Conservation (phyloP, 2,888 invertebrate species). For the Aphelenchoides bicaudatus region DNA sequence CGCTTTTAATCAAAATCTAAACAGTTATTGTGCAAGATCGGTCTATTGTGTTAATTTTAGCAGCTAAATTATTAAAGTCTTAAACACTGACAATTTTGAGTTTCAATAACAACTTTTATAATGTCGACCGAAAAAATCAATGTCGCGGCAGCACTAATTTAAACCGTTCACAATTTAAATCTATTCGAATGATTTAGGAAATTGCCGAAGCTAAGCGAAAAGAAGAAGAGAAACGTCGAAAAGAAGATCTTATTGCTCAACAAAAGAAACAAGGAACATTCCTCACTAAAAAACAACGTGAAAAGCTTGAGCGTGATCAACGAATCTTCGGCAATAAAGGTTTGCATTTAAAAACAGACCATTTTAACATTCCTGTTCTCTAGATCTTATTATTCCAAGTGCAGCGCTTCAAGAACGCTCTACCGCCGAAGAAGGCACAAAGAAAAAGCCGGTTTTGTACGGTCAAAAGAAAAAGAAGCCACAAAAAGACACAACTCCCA, state of each 20-base stretch:
- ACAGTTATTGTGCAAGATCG: no score
- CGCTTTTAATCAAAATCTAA: no score
- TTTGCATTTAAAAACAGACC: conserved; percentile 16
- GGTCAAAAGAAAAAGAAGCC: conserved; percentile 33
- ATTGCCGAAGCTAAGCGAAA: conserved; percentile 80
- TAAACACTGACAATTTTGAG: no score
- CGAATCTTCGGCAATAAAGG: conserved; percentile 30
- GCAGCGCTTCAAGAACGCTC: conserved; percentile 26
- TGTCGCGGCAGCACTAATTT: no score
- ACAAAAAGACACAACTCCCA: conserved; percentile 22
- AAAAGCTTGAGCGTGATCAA: conserved; percentile 78
- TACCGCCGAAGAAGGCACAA: conserved; percentile 23
- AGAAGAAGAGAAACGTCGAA: conserved; percentile 82
- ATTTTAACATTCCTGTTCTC: background rate
- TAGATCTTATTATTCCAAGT: conserved; percentile 35
- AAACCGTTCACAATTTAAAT: no score
- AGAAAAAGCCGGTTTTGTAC: conserved; percentile 40
- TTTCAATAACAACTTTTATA: no score
- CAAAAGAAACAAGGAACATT: conserved; percentile 93
- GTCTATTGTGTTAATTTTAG: no score
- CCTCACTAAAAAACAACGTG: conserved; percentile 86
- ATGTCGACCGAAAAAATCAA: no score
- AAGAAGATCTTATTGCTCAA: conserved; percentile 85
- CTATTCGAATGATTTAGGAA: conserved; percentile 61
- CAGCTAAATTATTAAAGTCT: no score